These are phyloP conservation scores for Chloropsis hardwickii DNA, from an alignment of 2,113 vertebrate species.

Conservation along the genomic window DNA sequence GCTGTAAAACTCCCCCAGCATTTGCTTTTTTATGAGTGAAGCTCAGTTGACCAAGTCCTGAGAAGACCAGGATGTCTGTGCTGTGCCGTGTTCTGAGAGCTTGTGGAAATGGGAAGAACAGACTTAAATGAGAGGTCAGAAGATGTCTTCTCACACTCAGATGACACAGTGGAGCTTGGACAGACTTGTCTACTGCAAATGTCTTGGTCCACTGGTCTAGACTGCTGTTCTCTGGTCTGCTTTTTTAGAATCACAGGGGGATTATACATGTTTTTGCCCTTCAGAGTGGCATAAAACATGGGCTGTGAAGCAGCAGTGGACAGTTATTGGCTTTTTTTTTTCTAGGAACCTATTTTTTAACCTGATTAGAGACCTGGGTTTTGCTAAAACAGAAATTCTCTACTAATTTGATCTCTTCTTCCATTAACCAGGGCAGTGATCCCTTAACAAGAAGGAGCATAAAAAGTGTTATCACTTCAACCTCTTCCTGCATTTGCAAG, in stretches of 20 bases:
- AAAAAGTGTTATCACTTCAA: neutral
- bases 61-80: neutral
- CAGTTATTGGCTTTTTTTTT: neutral
- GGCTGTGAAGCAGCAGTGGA: neutral
- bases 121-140: neutral
- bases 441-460: neutral
- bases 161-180: neutral
- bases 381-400: neutral
- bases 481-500: neutral
- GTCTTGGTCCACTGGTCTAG: neutral
- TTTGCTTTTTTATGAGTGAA: neutral
- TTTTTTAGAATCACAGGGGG: neutral
- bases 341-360: neutral
- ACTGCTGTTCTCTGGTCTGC: neutral
- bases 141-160: neutral
- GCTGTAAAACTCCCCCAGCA: neutral
- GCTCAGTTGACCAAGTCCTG: neutral
- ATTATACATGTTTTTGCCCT: neutral
- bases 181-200: rapidly evolving
- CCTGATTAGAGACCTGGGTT: neutral
- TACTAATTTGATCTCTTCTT: neutral
- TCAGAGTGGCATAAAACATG: neutral
- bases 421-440: neutral
- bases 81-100: neutral
- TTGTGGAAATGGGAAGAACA: neutral